These are phyloP conservation scores for Macrostomum lignano DNA, from an alignment of 1,140 invertebrate genomes.

Conservation along the genomic window DNA sequence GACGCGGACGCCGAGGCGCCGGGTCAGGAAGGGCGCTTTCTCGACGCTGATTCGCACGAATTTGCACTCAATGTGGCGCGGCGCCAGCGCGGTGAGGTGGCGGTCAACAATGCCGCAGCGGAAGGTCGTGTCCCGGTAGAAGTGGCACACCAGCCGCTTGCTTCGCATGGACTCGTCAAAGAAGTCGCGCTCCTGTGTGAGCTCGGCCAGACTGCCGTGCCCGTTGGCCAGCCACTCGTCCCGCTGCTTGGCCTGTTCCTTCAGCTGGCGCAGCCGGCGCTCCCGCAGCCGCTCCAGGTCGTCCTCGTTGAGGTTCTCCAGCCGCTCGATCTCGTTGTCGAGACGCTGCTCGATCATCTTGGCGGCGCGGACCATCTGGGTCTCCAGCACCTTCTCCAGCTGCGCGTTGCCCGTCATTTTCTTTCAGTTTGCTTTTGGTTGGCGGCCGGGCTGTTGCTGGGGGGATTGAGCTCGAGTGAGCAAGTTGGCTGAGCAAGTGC, in stretches of 20 bases:
- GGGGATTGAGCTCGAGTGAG: too few relatives aligned
- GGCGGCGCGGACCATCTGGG: slow-evolving; percentile 40
- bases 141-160: slow-evolving; percentile 65
- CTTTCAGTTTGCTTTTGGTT: too few relatives aligned
- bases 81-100: slow-evolving; percentile 54
- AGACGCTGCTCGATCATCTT: slow-evolving; percentile 46
- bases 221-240: slow-evolving; percentile 48
- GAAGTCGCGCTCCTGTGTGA: slow-evolving; percentile 67
- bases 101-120: slow-evolving; percentile 71
- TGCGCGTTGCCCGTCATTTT: too few relatives aligned
- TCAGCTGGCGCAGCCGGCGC: slow-evolving; percentile 49
- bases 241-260: slow-evolving; percentile 46
- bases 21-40: slow-evolving; percentile 52
- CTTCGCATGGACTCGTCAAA: slow-evolving; percentile 69
- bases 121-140: slow-evolving; percentile 35
- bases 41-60: slow-evolving; percentile 74
- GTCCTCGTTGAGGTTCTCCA: slow-evolving; percentile 56
- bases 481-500: too few relatives aligned
- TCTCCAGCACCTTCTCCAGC: too few relatives aligned
- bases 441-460: too few relatives aligned
- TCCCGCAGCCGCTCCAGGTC: slow-evolving; percentile 52
- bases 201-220: slow-evolving; percentile 63
- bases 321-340: slow-evolving; percentile 28
- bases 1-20: slow-evolving; percentile 53
- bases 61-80: slow-evolving; percentile 58